Percentiles rank a stretch among this genome's conserved stretches.
These are phyloP conservation scores for Pterocles gutturalis DNA, from an alignment of 2,113 vertebrate species.

Conservation along the genomic window DNA sequence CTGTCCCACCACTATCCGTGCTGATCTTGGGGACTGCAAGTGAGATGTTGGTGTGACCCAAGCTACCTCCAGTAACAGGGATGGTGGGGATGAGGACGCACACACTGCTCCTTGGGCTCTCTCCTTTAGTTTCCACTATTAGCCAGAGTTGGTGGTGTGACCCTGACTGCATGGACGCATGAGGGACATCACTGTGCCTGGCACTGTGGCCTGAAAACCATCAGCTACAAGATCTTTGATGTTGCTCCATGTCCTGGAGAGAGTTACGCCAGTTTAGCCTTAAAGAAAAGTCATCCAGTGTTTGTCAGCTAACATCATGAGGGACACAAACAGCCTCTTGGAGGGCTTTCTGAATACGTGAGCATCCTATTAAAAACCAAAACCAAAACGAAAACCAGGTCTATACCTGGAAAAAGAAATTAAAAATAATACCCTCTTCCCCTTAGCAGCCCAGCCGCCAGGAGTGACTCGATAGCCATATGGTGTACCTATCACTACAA, in stretches of 20 bases:
- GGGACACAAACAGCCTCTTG: not conserved
- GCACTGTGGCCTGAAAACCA: not conserved
- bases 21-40: not conserved
- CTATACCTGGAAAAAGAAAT: not conserved
- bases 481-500: not conserved
- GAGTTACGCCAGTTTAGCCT: not conserved
- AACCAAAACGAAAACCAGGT: not conserved
- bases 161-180: not conserved
- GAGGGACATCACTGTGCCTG: not conserved
- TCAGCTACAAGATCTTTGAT: not conserved
- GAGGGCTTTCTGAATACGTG: not conserved
- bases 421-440: not conserved
- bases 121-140: not conserved
- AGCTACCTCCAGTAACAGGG: not conserved
- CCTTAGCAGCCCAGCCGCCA: not conserved
- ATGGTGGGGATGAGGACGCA: not conserved
- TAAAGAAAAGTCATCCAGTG: not conserved
- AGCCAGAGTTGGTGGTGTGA: not conserved
- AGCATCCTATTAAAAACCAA: not conserved
- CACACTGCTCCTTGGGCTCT: not conserved
- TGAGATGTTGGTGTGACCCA: not conserved
- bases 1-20: fast-evolving
- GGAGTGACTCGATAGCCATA: not conserved
- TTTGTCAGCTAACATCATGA: not conserved
- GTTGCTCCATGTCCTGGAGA: not conserved